These are phyloP conservation scores for Nyctibius grandis DNA, from an alignment of 2,797 vertebrate species.

Conservation along the genomic window DNA sequence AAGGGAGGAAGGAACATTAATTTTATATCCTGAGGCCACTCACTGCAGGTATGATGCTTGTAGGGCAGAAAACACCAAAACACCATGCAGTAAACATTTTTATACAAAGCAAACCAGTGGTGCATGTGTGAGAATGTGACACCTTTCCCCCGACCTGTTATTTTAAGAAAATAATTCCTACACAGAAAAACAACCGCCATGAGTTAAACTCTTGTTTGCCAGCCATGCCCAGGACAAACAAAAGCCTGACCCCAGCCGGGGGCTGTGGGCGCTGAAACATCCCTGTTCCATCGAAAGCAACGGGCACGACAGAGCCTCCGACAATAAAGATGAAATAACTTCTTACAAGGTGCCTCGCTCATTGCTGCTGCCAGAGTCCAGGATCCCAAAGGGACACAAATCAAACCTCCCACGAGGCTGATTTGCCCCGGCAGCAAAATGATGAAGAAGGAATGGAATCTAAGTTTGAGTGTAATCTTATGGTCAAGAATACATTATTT, in stretches of 20 bases:
- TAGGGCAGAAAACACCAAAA: accelerated
- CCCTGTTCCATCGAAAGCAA: neutral
- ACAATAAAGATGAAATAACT: neutral
- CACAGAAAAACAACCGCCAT: accelerated
- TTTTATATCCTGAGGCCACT: accelerated
- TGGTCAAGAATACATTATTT: neutral
- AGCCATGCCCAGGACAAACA: too few species aligned
- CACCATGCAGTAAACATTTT: neutral
- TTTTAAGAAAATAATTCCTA: neutral
- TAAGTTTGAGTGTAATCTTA: neutral
- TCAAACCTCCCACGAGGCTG: neutral
- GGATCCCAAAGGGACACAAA: neutral
- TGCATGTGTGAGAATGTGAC: accelerated
- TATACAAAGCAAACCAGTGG: accelerated
- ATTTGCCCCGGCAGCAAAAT: neutral
- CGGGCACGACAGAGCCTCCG: neutral
- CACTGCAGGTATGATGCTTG: neutral
- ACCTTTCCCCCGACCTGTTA: accelerated
- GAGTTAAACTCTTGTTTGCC: too few species aligned
- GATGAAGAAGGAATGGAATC: neutral
- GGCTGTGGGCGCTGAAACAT: neutral
- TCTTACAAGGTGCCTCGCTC: too few species aligned
- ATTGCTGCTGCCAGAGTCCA: neutral
- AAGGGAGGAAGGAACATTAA: neutral
- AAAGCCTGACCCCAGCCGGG: too few species aligned